Conservation (phyloP, 2,113 vertebrate genomes). For the Leptosomus discolor region DNA sequence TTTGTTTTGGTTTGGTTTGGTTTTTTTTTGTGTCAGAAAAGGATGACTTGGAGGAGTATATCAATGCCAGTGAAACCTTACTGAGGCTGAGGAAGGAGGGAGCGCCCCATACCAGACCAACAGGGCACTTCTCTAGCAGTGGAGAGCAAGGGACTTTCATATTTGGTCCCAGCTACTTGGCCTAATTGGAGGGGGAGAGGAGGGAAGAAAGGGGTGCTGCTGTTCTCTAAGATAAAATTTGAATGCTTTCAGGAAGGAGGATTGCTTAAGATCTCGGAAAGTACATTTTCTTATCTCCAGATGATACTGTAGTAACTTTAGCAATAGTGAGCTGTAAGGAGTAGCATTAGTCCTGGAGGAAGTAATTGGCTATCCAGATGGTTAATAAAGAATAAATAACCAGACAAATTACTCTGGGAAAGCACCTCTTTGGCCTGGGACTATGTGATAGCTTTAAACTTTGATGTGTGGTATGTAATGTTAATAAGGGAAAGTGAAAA, state of each 20-base stretch:
- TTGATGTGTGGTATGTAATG: background rate
- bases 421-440: background rate
- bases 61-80: background rate
- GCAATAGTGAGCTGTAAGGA: background rate
- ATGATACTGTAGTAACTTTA: background rate
- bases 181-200: background rate
- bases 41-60: background rate
- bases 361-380: background rate
- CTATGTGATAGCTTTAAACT: background rate
- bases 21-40: background rate
- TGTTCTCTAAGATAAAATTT: background rate
- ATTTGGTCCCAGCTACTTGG: background rate
- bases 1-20: no score
- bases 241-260: background rate
- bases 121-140: background rate
- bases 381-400: background rate
- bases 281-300: background rate
- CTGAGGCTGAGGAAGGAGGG: background rate
- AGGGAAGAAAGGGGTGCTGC: background rate
- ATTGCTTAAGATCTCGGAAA: background rate
- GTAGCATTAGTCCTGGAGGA: background rate
- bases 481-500: background rate
- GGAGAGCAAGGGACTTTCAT: background rate
- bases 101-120: background rate
- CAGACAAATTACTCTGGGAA: background rate